Evolutionary conservation across 2,888 invertebrate species (phyloP).

Genomic region (Smittia aterrima): DNA sequence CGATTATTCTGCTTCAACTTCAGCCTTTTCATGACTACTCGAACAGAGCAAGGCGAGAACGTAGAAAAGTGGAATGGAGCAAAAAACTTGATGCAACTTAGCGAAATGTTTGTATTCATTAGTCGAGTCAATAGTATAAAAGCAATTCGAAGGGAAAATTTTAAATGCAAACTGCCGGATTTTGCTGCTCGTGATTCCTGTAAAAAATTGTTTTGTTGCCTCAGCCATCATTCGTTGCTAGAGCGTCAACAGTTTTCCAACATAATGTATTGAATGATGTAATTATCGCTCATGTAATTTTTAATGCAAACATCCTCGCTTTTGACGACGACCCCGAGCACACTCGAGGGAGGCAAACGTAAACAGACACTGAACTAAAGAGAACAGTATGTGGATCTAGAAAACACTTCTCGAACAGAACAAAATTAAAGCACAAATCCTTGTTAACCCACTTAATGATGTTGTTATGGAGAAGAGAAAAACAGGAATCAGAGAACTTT

Average conservation of each 20-base stretch:
- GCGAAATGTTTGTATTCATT: slow-evolving; percentile 13
- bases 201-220: slow-evolving; percentile 12
- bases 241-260: not conserved
- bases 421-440: slow-evolving; percentile 16
- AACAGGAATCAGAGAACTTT: slow-evolving; percentile 4
- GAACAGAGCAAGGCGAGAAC: not conserved
- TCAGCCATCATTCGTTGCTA: not conserved
- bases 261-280: slow-evolving; percentile 33
- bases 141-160: not conserved
- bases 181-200: not conserved
- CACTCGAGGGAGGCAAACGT: slow-evolving; percentile 2
- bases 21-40: not conserved
- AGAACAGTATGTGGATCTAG: not conserved
- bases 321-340: not conserved
- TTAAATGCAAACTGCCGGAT: not conserved
- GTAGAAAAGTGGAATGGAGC: not conserved
- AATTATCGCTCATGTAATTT: slow-evolving; percentile 38
- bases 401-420: not conserved
- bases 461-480: slow-evolving; percentile 8
- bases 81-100: slow-evolving; percentile 1
- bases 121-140: slow-evolving; percentile 5
- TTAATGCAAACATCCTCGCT: slow-evolving; percentile 35
- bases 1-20: not conserved
- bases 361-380: not conserved
- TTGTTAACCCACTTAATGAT: slow-evolving; percentile 24